Base-by-base conservation (phyloP, 1,140 invertebrate genomes). In the Drosophila triauraria region DNA sequence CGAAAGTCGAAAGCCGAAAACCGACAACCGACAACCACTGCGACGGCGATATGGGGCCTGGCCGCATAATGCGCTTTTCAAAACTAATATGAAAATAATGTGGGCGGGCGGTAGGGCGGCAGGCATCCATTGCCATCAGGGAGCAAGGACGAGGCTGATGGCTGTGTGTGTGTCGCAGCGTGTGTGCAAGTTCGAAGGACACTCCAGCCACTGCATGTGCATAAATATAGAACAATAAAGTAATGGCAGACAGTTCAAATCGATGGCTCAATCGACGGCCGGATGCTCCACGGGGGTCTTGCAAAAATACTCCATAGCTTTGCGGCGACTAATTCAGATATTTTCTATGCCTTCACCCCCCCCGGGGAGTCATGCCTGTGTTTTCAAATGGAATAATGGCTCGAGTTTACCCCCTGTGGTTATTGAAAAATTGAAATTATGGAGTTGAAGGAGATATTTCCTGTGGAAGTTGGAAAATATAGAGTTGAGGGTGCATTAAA, bases 71-170 rank as follows among this genome's bases (percentile, higher is more conserved):
- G 82, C 82, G 82, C 82, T 86, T 82, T 84, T 78, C 69, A 78
- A 75, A 85, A 86, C 82, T 85, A 86, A 85, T 86, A 78, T 75
- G 75, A 78, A 86, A 75, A 86, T 78, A 75, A 75, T 82, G 69
- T 65, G 56, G 59, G 17, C 10, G 56, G 56, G 35, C 35, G 17
- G 32, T 32, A n/a, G 20, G 40, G 35, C 35, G 17, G 32, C 51
- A n/a, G 20, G 40, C n/a, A 65, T 75, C 60, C 60, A 46, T 51
- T 69, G 71, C 59, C 51, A 69, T 69, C 74, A 67, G 60, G 75
- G 48, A 68, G 75, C 75, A 77, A 78, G 75, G 75, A 78, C 75
- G 51, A 30, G 8, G 44, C 56, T 56, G 74, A 77, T 75, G 61
- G 68, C 74, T 46, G 51, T 15, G 20, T 57, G 17, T 70, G 42